A percentile compares a stretch with the other conserved stretches of the same genome.
phyloP scores from a whole-genome alignment of 1,140 invertebrate species.

The Tenebrio molitor region DNA sequence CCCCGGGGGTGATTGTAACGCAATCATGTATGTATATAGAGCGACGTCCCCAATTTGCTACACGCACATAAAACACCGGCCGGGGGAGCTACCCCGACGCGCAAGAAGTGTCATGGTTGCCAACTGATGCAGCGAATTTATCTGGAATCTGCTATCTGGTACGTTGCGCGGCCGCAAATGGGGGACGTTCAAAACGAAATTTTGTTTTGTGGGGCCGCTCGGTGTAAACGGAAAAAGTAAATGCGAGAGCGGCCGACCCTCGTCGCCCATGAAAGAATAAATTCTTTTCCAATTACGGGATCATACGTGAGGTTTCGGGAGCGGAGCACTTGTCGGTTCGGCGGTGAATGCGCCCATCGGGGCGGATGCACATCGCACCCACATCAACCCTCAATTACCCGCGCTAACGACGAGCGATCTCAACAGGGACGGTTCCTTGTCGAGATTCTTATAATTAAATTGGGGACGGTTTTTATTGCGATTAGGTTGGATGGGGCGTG shows the following conservation, averaged over 20 bases:
- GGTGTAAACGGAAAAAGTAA: too few relatives aligned
- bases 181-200: too few relatives aligned
- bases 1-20: slow-evolving; percentile 41
- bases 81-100: neutral
- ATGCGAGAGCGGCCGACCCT: too few relatives aligned
- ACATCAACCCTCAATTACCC: slow-evolving; percentile 47
- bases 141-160: too few relatives aligned
- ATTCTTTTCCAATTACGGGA: slow-evolving; percentile 33
- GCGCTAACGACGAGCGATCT: slow-evolving; percentile 34
- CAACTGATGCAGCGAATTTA: slow-evolving; percentile 28
- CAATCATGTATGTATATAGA: slow-evolving; percentile 43
- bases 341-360: slow-evolving; percentile 46
- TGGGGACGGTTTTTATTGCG: slow-evolving; percentile 38
- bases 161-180: too few relatives aligned
- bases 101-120: slow-evolving; percentile 8
- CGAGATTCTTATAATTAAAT: slow-evolving; percentile 42
- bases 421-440: slow-evolving; percentile 38
- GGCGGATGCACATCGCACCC: slow-evolving; percentile 52
- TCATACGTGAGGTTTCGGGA: slow-evolving; percentile 17
- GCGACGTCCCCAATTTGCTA: slow-evolving; percentile 42
- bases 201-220: too few relatives aligned
- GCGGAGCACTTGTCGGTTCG: slow-evolving; percentile 27
- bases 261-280: slow-evolving; percentile 37
- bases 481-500: slow-evolving; percentile 35
- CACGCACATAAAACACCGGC: slow-evolving; percentile 30